These are phyloP conservation scores for Drosophila pseudoananassae DNA, from an alignment of 1,140 invertebrate genomes.

Conservation along the genomic window DNA sequence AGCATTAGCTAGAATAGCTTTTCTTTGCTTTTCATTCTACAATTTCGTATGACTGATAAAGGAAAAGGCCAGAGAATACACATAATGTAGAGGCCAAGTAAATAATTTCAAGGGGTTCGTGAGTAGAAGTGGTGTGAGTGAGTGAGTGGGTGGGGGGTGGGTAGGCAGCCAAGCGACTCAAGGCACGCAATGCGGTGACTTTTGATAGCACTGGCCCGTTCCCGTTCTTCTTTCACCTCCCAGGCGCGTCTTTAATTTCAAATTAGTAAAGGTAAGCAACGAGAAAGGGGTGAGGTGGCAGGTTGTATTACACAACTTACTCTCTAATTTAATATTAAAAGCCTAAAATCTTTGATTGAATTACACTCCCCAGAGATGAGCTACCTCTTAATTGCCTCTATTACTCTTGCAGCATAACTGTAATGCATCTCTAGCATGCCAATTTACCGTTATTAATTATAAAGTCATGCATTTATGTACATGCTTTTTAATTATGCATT, in stretches of 20 bases:
- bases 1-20: conserved; percentile 32
- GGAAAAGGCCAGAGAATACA: conserved; percentile 58
- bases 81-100: conserved; percentile 17
- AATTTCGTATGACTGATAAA: conserved; percentile 58
- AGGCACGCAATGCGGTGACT: conserved; percentile 41
- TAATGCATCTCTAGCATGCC: conserved; percentile 34
- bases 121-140: neutral
- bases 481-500: conserved; percentile 54
- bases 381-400: conserved; percentile 32
- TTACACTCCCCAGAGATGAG: neutral
- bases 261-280: conserved; percentile 39
- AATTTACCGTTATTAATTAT: conserved; percentile 57
- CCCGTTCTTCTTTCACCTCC: too few species aligned
- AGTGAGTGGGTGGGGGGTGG: neutral
- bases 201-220: conserved; percentile 23
- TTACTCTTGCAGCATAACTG: conserved; percentile 30
- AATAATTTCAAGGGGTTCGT: conserved; percentile 1
- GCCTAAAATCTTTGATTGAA: neutral
- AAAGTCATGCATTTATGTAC: conserved; percentile 54
- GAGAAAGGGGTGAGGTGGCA: too few species aligned
- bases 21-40: conserved; percentile 26
- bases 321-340: neutral
- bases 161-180: conserved; percentile 35
- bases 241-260: conserved; percentile 28
- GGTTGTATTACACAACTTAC: neutral